These are phyloP conservation scores for Neodon shergylaensis DNA, from an alignment of 2,113 vertebrate genomes.

Conservation along the genomic window DNA sequence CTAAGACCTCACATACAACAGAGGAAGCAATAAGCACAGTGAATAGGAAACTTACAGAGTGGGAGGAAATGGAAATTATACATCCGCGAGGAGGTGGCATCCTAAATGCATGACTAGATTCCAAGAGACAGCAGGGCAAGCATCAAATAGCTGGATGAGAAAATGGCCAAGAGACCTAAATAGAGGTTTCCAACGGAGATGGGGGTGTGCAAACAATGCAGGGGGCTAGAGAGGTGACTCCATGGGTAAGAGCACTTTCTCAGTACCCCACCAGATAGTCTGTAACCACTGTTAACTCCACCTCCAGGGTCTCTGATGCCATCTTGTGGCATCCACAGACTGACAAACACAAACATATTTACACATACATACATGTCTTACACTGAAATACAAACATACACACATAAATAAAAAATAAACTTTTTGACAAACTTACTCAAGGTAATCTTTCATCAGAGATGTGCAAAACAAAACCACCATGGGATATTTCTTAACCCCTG, in stretches of 20 bases:
- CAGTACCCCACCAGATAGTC: neutral
- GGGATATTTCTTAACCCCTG: neutral
- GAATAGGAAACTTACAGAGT: neutral
- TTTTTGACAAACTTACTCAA: neutral
- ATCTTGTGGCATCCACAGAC: neutral
- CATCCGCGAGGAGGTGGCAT: neutral
- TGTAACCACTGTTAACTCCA: neutral
- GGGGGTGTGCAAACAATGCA: neutral
- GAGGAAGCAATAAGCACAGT: neutral
- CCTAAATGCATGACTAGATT: neutral
- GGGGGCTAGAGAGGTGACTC: neutral
- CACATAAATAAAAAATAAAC: neutral
- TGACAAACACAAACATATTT: neutral
- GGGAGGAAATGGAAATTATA: neutral
- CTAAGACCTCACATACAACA: neutral
- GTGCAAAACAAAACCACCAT: neutral
- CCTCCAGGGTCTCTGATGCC: fast-evolving
- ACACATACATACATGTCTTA: neutral
- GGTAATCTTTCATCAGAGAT: neutral
- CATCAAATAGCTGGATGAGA: neutral
- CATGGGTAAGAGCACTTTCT: neutral
- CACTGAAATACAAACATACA: neutral
- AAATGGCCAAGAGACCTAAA: neutral
- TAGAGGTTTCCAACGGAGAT: neutral
- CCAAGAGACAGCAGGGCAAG: neutral